phyloP scores from a whole-genome alignment of 2,797 vertebrate genomes.

The Brachyrhaphis roseni region DNA sequence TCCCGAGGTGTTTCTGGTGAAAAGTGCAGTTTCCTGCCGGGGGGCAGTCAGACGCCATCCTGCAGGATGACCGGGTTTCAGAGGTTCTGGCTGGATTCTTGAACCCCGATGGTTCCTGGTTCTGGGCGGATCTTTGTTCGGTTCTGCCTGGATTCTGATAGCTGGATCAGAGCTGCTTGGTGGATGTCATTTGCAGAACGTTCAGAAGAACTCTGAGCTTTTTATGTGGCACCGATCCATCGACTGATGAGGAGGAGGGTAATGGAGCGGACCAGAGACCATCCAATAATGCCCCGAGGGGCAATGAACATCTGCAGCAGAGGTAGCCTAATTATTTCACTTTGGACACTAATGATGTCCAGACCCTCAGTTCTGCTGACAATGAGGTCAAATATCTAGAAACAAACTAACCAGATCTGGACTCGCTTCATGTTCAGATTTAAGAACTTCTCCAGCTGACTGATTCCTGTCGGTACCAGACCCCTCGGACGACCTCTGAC shows the following conservation, averaged over 20 bases:
- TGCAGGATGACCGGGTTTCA: not conserved
- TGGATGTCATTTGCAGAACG: not conserved
- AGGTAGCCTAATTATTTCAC: constrained; percentile 11
- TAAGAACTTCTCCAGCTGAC: not conserved
- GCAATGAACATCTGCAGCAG: constrained; percentile 23
- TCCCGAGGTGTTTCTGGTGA: not conserved
- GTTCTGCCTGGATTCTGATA: accelerated
- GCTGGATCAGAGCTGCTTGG: accelerated
- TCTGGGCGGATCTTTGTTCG: not conserved
- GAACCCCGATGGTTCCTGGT: not conserved
- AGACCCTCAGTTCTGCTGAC: not conserved
- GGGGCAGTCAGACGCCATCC: constrained; percentile 9
- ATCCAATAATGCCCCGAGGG: constrained; percentile 3
- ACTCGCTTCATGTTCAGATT: not conserved
- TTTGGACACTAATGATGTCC: not conserved
- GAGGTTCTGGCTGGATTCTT: not conserved
- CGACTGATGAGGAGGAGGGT: not conserved
- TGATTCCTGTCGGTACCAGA: not conserved
- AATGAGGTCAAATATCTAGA: not conserved
- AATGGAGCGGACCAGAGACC: not conserved
- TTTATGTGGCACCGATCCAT: constrained; percentile 1
- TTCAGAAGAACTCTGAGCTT: not conserved
- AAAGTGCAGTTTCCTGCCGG: constrained; percentile 16
- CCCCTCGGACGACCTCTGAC: not conserved
- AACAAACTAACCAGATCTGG: not conserved